These are phyloP conservation scores for Patiria miniata DNA, from an alignment of 35 echinoderm and acorn worm genomes.

Conservation along the genomic window DNA sequence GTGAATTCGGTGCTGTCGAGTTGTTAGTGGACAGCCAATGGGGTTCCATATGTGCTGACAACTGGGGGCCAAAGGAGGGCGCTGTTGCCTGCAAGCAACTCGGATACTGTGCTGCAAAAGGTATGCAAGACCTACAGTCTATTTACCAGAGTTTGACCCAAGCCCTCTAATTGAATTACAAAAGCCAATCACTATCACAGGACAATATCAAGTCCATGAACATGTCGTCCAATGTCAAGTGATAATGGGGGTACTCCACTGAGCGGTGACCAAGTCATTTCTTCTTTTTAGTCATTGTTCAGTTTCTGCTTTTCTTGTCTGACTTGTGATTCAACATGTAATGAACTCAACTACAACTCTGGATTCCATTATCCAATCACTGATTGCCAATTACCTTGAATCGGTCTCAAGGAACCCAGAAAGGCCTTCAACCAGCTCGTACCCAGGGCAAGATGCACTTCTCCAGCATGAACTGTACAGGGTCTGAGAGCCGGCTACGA, in stretches of 20 bases:
- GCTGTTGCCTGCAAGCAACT: conserved; percentile 82
- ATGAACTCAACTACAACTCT: no score
- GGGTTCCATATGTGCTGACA: conserved; percentile 74
- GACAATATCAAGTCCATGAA: no score
- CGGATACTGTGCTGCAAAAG: conserved; percentile 48
- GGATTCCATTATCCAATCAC: no score
- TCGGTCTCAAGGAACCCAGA: background rate
- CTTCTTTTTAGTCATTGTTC: no score
- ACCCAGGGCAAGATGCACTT: conserved; percentile 63
- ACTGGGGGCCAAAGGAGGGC: conserved; percentile 67
- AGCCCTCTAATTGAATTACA: background rate
- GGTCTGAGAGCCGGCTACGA: conserved; percentile 47
- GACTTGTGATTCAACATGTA: no score
- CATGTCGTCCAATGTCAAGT: no score
- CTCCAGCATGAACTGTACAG: conserved; percentile 79
- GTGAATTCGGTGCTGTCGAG: conserved; percentile 63
- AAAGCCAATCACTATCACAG: no score
- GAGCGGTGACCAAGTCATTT: no score
- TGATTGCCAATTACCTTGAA: background rate
- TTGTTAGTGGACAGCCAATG: conserved; percentile 61
- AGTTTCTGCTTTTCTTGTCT: no score
- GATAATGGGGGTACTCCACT: no score
- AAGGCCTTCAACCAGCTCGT: background rate
- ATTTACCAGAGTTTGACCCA: conserved; percentile 57
- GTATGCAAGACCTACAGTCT: background rate